Evolutionary conservation across 1,140 invertebrate species (phyloP).

Genomic region (Sycophaga agraensis): DNA sequence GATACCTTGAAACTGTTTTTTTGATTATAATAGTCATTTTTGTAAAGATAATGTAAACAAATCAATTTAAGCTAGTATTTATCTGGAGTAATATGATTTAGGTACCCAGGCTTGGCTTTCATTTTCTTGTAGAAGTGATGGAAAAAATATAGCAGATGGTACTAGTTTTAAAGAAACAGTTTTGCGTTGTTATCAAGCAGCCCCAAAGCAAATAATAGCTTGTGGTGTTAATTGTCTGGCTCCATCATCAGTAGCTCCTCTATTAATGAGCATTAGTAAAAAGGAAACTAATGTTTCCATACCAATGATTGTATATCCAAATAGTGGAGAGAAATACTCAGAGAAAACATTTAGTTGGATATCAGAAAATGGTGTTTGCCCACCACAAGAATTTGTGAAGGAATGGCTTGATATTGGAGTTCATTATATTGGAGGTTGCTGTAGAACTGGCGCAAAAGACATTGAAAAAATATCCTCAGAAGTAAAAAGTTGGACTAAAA

Average conservation of each 20-base stretch:
- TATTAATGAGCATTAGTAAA: constrained; percentile 60
- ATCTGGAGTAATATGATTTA: constrained; percentile 9
- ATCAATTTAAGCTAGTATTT: too few species aligned
- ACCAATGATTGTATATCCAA: constrained; percentile 73
- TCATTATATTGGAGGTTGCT: constrained; percentile 78
- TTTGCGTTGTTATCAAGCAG: constrained; percentile 65
- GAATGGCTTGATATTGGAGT: constrained; percentile 73
- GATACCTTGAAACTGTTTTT: neutral
- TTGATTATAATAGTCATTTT: neutral
- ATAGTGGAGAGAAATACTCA: constrained; percentile 69
- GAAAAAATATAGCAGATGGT: constrained; percentile 70
- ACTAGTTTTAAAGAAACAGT: constrained; percentile 69
- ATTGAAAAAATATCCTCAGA: constrained; percentile 59
- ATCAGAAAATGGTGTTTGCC: constrained; percentile 54
- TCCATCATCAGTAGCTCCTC: constrained; percentile 61
- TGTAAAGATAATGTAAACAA: too few species aligned
- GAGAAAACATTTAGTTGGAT: constrained; percentile 59
- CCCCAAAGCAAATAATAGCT: constrained; percentile 70
- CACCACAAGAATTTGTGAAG: constrained; percentile 64
- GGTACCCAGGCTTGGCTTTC: constrained; percentile 76
- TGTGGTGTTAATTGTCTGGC: constrained; percentile 87
- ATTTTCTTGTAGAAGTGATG: constrained; percentile 77
- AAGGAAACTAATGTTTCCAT: constrained; percentile 38
- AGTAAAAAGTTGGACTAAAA: constrained; percentile 43
- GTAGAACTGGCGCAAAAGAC: constrained; percentile 69